Conservation (phyloP, 2,113 vertebrate genomes). For the Lota lota region DNA sequence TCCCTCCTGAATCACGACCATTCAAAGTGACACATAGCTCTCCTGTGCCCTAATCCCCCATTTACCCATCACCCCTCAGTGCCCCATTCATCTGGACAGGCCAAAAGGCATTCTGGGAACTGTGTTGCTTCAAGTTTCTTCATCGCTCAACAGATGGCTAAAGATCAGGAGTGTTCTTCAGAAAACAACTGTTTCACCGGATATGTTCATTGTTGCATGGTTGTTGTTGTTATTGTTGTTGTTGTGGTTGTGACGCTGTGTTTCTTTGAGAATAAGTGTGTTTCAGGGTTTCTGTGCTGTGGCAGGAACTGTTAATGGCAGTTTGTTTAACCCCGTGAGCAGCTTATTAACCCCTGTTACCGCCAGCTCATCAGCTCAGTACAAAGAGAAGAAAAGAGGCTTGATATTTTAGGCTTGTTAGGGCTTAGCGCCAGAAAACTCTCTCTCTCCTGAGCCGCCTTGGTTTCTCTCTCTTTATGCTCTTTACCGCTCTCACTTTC, state of each 20-base stretch:
- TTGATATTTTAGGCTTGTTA: conserved; percentile 46
- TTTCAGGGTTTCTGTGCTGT: conserved; percentile 2
- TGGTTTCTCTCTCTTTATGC: neutral
- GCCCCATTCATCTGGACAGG: conserved; percentile 39
- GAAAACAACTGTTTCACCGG: no score
- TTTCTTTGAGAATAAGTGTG: no score
- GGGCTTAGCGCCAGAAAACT: conserved; percentile 14
- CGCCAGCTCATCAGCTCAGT: conserved; percentile 75
- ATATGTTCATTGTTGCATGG: no score
- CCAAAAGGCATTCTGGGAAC: conserved; percentile 46
- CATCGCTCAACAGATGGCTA: conserved; percentile 15
- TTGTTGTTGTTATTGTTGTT: no score
- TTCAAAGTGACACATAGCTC: conserved; percentile 63
- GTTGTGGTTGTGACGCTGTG: no score
- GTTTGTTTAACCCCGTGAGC: conserved; percentile 86
- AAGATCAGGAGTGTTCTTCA: conserved; percentile 19
- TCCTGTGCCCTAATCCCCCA: conserved; percentile 54
- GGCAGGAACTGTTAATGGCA: conserved; percentile 56
- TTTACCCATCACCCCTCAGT: conserved; percentile 59
- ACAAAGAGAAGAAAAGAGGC: conserved; percentile 56
- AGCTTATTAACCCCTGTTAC: conserved; percentile 85
- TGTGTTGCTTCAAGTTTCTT: conserved; percentile 21
- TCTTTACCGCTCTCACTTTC: neutral
- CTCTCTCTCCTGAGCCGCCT: neutral
- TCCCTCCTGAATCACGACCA: conserved; percentile 53